These are phyloP conservation scores for Zeus faber DNA, from an alignment of 2,113 vertebrate species.

Conservation along the genomic window DNA sequence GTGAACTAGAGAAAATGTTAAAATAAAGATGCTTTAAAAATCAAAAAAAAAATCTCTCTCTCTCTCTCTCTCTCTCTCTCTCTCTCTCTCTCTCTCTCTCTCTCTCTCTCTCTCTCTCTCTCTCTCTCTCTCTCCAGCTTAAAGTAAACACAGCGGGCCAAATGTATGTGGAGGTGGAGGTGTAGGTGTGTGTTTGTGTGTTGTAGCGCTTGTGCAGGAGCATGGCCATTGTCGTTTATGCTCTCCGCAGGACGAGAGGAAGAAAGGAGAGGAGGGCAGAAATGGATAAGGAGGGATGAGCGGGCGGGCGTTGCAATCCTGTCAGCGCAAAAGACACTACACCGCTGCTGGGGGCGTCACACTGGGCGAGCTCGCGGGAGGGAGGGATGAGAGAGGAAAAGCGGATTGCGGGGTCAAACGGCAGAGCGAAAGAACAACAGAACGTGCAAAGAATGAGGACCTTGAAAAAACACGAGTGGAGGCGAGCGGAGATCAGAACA, in stretches of 20 bases:
- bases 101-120: too few relatives aligned
- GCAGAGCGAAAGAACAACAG: slow-evolving; percentile 7
- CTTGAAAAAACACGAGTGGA: slow-evolving; percentile 5
- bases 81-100: too few relatives aligned
- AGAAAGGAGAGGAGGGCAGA: slow-evolving; percentile 14
- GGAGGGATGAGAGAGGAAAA: slow-evolving; percentile 9
- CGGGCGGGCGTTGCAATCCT: slow-evolving; percentile 6
- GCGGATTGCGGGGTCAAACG: slow-evolving; percentile 8
- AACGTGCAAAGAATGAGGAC: neutral
- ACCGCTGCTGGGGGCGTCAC: slow-evolving; percentile 32
- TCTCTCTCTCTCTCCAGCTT: too few relatives aligned
- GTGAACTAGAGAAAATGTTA: too few relatives aligned
- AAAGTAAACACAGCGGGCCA: slow-evolving; percentile 22
- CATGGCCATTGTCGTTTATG: slow-evolving; percentile 33
- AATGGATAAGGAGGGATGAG: neutral
- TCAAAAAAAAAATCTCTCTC: too few relatives aligned
- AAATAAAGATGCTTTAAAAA: too few relatives aligned
- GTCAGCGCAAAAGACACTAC: slow-evolving; percentile 32
- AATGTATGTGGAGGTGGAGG: slow-evolving; percentile 26
- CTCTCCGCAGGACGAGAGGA: slow-evolving; percentile 20
- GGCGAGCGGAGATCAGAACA: slow-evolving; percentile 7
- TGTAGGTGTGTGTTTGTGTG: too few relatives aligned
- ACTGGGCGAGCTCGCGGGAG: slow-evolving; percentile 7
- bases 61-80: too few relatives aligned
- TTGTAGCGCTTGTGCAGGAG: slow-evolving; percentile 5